Base-by-base conservation (phyloP, 1,140 invertebrate species). In the Drosophila athabasca region DNA sequence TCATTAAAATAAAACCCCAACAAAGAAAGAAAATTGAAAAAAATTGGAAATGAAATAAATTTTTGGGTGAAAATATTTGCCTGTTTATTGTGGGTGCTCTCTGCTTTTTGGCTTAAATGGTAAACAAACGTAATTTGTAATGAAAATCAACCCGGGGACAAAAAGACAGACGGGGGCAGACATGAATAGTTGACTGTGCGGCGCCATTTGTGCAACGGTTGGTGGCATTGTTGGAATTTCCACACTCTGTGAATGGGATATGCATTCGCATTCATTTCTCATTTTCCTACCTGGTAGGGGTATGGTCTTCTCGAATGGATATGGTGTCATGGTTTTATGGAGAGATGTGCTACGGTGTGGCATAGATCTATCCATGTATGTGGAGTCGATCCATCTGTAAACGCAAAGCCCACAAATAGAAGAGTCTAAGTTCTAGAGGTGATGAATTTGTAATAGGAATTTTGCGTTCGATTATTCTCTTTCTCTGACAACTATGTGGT, bases 41-140 rank as follows among this genome's bases (percentile, higher is more conserved):
- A 65, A 65, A 68, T 22, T 1, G 17, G 1, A 19, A 43, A 17
- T 29, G 35, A 35, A 39, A 44, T 65, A 45, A 54, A 45, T 48
- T 67, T 57, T 54, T 43, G 17, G 17, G 31, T 51, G 31, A 57
- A 75, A 78, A 78, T 77, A 54, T 73, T 66, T 84, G 52, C 53
- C 49, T 51, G 48, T 48, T 53, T 49, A 3, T 51, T 49, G 24
- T 57, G 51, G 19, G 43, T 29, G 13, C 46, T 57, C 22, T 24
- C 53, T 44, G 46, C 39, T 50, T 59, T 66, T 66, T 72, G 76
- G 71, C 75, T 76, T 83, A 61, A 69, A 75, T 76, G 71, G 62
- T 64, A 79, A 87, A 87, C 79, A 88, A 70, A 83, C 64, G 79
- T 88, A 76, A 87, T 85, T 82, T 78, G 62, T 78, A 87, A 83